These are phyloP conservation scores for Verasper variegatus DNA, from an alignment of 2,113 vertebrate genomes.

Conservation along the genomic window DNA sequence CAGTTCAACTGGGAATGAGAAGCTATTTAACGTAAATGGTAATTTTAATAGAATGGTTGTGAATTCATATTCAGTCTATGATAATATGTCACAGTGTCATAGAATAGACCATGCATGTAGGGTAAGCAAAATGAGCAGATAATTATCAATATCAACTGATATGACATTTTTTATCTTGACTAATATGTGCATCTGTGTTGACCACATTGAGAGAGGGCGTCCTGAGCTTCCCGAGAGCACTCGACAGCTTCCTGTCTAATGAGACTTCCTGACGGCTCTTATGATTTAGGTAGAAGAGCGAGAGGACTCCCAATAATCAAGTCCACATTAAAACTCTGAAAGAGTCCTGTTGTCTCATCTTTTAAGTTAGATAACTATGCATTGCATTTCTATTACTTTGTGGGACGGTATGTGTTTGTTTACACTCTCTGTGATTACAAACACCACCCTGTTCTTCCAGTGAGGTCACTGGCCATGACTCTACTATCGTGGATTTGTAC, in stretches of 20 bases:
- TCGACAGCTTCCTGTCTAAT: background rate
- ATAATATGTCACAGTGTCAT: too few species aligned
- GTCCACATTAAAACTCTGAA: background rate
- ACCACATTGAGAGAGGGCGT: constrained; percentile 15
- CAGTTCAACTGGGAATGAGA: background rate
- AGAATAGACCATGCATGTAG: too few species aligned
- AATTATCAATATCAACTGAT: too few species aligned
- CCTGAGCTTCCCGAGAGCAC: constrained; percentile 22
- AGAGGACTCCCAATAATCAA: background rate
- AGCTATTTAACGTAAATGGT: background rate
- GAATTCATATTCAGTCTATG: too few species aligned
- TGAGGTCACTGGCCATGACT: constrained; percentile 44
- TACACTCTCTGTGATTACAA: constrained; percentile 15
- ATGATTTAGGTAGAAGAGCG: too few species aligned
- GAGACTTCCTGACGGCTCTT: too few species aligned
- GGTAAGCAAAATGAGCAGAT: too few species aligned
- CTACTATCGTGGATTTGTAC: constrained; percentile 88
- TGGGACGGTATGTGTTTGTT: constrained; percentile 46
- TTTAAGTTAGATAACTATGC: background rate
- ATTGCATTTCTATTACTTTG: background rate
- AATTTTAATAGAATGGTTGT: too few species aligned
- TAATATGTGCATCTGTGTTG: background rate
- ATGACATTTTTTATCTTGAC: too few species aligned
- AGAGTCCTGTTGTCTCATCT: background rate
- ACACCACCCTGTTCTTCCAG: constrained; percentile 40